phyloP scores from a whole-genome alignment of 2,797 vertebrate species.

The Malacoraja senta region DNA sequence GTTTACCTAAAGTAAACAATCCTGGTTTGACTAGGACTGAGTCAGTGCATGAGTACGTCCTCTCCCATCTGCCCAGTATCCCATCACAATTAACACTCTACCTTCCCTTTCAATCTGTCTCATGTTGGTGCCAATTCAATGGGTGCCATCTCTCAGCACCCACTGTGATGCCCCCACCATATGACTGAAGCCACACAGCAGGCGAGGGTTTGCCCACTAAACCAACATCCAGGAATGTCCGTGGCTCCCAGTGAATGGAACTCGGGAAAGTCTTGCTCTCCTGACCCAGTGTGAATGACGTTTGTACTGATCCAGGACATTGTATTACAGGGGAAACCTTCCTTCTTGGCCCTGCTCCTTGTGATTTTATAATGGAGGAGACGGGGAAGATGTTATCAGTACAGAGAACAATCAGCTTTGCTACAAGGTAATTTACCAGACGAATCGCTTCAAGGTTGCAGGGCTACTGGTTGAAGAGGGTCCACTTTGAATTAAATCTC shows the following conservation, averaged over 20 bases:
- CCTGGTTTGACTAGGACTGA: no score
- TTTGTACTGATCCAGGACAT: not conserved
- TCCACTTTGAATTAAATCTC: slow-evolving; percentile 9
- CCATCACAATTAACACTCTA: not conserved
- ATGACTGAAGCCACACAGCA: no score
- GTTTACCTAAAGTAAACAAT: no score
- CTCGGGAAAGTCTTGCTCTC: not conserved
- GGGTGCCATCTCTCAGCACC: not conserved
- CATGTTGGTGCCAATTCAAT: not conserved
- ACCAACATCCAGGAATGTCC: not conserved
- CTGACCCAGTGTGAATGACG: not conserved
- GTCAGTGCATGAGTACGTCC: not conserved
- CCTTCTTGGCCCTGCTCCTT: not conserved
- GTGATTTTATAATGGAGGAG: not conserved
- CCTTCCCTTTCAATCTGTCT: not conserved
- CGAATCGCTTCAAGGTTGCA: not conserved
- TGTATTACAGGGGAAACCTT: not conserved
- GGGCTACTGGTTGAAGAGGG: not conserved
- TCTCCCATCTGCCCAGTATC: not conserved
- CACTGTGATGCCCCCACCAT: no score
- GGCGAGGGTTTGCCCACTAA: not conserved
- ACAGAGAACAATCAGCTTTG: not conserved
- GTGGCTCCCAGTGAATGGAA: not conserved
- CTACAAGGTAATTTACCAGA: not conserved
- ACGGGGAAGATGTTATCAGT: not conserved